Evolutionary conservation across 2,113 vertebrate genomes (phyloP).

Genomic region (Cebidichthys violaceus): DNA sequence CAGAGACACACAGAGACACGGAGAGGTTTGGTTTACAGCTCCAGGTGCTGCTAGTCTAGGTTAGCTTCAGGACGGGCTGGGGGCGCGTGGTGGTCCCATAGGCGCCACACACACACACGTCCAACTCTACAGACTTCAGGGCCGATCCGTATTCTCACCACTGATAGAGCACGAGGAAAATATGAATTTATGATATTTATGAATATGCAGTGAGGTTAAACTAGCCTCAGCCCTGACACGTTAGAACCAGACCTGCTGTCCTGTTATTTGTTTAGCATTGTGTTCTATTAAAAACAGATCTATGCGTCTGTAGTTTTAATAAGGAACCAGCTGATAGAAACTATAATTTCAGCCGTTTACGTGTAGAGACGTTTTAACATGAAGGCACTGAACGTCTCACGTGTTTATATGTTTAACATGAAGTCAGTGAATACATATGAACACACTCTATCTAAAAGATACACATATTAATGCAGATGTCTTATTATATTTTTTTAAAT

Average conservation of each 20-base stretch:
- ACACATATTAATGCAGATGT: not conserved
- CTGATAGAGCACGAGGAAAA: not conserved
- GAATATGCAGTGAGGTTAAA: not conserved
- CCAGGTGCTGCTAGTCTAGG: not conserved
- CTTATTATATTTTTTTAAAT: not conserved
- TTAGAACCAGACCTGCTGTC: not conserved
- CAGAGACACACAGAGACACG: not conserved
- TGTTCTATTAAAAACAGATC: not conserved
- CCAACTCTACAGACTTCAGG: slow-evolving; percentile 7
- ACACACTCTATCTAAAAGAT: not conserved
- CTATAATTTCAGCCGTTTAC: not conserved
- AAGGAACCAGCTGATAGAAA: not conserved
- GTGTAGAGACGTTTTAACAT: too few relatives aligned
- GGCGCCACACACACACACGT: not conserved
- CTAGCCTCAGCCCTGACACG: not conserved
- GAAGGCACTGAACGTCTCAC: too few relatives aligned
- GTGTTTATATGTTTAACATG: not conserved
- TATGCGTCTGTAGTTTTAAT: not conserved
- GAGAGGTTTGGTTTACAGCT: not conserved
- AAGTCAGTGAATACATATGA: not conserved
- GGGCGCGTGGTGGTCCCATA: not conserved
- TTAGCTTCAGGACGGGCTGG: not conserved
- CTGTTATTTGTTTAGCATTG: not conserved
- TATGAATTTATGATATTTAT: not conserved
- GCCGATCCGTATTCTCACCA: not conserved